phyloP scores from a whole-genome alignment of 2,888 invertebrate species.

The Syrphus vitripennis region DNA sequence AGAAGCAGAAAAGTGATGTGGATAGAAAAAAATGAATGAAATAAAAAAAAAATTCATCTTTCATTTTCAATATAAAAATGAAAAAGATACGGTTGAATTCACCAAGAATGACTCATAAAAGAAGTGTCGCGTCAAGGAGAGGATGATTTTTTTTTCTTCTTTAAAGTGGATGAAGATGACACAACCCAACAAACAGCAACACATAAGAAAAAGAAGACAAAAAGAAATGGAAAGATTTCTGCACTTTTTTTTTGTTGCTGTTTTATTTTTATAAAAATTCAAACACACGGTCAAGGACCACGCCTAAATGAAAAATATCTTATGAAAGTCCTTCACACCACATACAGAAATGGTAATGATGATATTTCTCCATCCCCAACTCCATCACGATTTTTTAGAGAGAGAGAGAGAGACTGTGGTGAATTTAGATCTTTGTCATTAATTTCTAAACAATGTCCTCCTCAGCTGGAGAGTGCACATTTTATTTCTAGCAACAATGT shows the following conservation, averaged over 20 bases:
- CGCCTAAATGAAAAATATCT: conserved; percentile 70
- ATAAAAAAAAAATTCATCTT: neutral
- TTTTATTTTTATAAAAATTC: neutral
- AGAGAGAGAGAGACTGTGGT: neutral
- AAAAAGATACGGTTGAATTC: conserved; percentile 5
- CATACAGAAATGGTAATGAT: neutral
- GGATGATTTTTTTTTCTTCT: no score
- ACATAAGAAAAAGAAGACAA: neutral
- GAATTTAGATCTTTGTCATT: conserved; percentile 16
- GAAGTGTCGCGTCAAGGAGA: neutral
- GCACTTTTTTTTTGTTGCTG: neutral
- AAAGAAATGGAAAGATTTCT: neutral
- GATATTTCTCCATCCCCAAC: neutral
- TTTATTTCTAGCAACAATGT: conserved; percentile 47
- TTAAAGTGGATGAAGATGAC: neutral
- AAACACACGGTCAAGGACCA: conserved; percentile 71
- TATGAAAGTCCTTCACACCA: conserved; percentile 57
- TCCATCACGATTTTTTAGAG: neutral
- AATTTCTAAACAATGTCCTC: conserved; percentile 46
- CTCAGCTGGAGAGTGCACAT: neutral
- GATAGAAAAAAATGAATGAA: neutral
- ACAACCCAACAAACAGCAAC: neutral
- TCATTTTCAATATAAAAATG: conserved; percentile 1
- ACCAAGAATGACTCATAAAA: conserved; percentile 22
- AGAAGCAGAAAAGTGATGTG: neutral